Percentiles rank a stretch among this genome's conserved stretches.
These are phyloP conservation scores for Endotricha flammealis DNA, from an alignment of 2,888 invertebrate genomes.

Conservation along the genomic window DNA sequence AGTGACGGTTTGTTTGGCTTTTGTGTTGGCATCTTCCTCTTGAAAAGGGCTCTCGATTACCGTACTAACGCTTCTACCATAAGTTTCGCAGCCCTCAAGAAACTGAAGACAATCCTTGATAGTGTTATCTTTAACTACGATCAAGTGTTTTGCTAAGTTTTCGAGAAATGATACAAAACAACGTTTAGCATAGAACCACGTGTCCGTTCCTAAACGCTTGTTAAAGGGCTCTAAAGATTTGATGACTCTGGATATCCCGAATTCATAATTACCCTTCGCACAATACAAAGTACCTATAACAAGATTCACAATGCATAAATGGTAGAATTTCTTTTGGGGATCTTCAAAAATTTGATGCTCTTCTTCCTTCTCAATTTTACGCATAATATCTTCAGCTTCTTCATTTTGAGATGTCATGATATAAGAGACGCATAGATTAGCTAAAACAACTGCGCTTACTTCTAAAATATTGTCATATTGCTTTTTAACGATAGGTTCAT, in stretches of 20 bases:
- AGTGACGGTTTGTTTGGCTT: constrained; percentile 93
- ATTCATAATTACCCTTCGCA: constrained; percentile 99
- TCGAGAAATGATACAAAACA: constrained; percentile 96
- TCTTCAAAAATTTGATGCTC: constrained; percentile 94
- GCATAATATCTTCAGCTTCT: constrained; percentile 98
- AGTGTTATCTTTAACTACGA: constrained; percentile 91
- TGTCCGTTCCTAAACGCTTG: constrained; percentile 97
- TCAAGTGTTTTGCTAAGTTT: constrained; percentile 93
- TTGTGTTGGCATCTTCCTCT: constrained; percentile 81
- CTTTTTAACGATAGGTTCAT: constrained; percentile 97
- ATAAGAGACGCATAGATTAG: constrained; percentile 98
- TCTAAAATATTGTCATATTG: constrained; percentile 95
- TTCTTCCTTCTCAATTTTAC: constrained; percentile 98
- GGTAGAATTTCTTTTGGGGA: constrained; percentile 95
- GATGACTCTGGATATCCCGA: constrained; percentile 97
- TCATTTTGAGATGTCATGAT: constrained; percentile 99
- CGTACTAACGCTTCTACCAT: constrained; percentile 90
- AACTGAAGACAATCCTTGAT: constrained; percentile 92
- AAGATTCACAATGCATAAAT: constrained; percentile 98
- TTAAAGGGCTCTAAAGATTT: constrained; percentile 97
- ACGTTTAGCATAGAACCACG: constrained; percentile 98
- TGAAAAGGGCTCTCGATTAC: constrained; percentile 89
- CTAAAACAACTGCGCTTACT: constrained; percentile 98
- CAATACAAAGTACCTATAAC: constrained; percentile 99
- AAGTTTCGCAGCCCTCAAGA: constrained; percentile 92